These are phyloP conservation scores for Cyrtorhinus lividipennis DNA, from an alignment of 1,140 invertebrate genomes.

Conservation along the genomic window DNA sequence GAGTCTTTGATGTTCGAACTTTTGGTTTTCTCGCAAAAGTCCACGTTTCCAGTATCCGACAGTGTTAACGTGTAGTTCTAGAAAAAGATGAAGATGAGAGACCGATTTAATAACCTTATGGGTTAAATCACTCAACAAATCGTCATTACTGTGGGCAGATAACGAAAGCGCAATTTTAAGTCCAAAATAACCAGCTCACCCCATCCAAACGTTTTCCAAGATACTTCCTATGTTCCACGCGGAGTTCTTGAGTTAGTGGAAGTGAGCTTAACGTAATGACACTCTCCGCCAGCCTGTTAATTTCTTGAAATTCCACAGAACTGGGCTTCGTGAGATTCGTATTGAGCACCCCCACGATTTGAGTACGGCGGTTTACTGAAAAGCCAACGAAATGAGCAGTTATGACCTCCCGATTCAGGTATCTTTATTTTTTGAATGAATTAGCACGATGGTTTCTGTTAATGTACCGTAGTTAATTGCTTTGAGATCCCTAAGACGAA, in stretches of 20 bases:
- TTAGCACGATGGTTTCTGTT: too few relatives aligned
- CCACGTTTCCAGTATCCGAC: too few relatives aligned
- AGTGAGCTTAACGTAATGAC: background rate
- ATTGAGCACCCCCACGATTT: constrained; percentile 5
- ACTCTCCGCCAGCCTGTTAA: background rate
- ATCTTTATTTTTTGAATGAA: too few relatives aligned
- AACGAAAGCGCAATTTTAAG: too few relatives aligned
- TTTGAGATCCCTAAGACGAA: background rate
- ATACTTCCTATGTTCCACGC: background rate
- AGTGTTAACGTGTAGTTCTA: background rate
- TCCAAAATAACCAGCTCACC: too few relatives aligned
- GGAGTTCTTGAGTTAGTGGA: background rate
- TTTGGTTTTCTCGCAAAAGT: background rate
- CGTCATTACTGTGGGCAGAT: background rate
- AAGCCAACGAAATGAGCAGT: background rate
- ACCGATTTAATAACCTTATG: background rate
- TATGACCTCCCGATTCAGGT: background rate
- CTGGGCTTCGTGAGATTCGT: background rate
- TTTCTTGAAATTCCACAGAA: background rate
- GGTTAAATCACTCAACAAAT: background rate
- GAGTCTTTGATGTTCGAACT: background rate
- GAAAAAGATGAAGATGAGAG: background rate
- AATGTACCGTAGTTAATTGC: background rate
- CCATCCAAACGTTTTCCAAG: background rate
- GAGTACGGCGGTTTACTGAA: background rate